A percentile compares a stretch with the other conserved stretches of the same genome.
These are phyloP conservation scores for Ranitomeya imitator DNA, from an alignment of 2,113 vertebrate genomes.

Conservation along the genomic window DNA sequence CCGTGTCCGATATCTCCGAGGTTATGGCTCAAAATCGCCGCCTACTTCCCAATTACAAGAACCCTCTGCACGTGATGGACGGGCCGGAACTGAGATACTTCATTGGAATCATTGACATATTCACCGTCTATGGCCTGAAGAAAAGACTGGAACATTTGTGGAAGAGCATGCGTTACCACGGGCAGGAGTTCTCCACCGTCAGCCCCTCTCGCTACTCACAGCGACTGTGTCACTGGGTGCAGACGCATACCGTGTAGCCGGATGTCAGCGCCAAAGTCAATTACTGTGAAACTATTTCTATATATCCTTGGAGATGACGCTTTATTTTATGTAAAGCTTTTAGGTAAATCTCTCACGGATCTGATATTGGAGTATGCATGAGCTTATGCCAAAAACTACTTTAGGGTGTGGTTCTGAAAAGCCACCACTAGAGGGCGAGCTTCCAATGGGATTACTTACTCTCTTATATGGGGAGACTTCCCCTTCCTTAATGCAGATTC, in stretches of 20 bases:
- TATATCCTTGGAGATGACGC: background rate
- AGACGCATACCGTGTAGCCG: constrained; percentile 75
- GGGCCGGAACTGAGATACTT: constrained; percentile 85
- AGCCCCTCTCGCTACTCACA: constrained; percentile 77
- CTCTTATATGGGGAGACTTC: no score
- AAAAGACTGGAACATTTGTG: constrained; percentile 83
- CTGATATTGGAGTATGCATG: background rate
- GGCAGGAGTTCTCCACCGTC: constrained; percentile 82
- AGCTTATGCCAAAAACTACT: background rate
- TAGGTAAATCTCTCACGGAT: background rate
- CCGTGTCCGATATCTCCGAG: constrained; percentile 58
- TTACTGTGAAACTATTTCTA: background rate
- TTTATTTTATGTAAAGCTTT: background rate
- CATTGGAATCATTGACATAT: constrained; percentile 86
- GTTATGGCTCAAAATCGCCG: constrained; percentile 76
- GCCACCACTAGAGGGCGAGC: background rate
- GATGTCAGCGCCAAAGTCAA: fast-evolving
- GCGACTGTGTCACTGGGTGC: constrained; percentile 80
- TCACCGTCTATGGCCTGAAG: constrained; percentile 81
- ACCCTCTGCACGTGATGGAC: constrained; percentile 83
- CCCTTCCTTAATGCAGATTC: no score
- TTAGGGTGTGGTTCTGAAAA: background rate
- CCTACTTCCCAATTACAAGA: constrained; percentile 76
- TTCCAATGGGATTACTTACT: background rate
- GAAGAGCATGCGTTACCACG: constrained; percentile 80